Base-by-base conservation (phyloP, 2,113 vertebrate genomes). In the Cathartes aura region DNA sequence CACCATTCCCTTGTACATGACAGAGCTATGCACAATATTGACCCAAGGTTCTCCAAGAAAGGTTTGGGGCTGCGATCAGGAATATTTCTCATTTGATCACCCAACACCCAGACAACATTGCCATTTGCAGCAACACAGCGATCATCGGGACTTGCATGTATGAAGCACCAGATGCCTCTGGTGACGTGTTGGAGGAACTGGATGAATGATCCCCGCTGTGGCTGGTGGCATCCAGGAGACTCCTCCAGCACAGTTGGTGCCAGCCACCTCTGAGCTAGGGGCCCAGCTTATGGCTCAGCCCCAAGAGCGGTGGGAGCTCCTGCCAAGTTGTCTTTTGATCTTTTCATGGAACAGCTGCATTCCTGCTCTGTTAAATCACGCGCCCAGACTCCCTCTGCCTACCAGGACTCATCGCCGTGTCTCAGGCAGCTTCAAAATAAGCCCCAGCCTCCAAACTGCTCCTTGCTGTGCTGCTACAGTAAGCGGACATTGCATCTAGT, bases 241-340 rank as follows among this genome's bases (percentile, higher is more conserved):
- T 32, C 36, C 66, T 85, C 26, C n/a, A 80, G 74, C 32, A 32
- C 29, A 48, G 30, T 3, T 0, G 0, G 53, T 45, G 23, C 45
- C 70, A 90, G 27, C 21, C 78, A 80, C 70, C 81, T 67, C 78
- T 36, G 63, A 93, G 85, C 15, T 26, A 55, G 67, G 50, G 55
- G 26, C 74, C 45, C 84, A 81, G 82, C 2, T 91, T 43, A 38
- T 87, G 91, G 91, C 93, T 95, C 87, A 76, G 73, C 26, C 63
- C 83, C 84, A 85, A 76, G 29, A 81, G 74, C 5, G 1, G 14
- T 4, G 27, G 18, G 59, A 93, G 50, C 80, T 81, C 80, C 82
- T 91, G 91, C 95, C 95, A 96, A 96, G 74, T 3, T 58, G 43
- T 50, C 81, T 87, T 95, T 94, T 96, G 97, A 94, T 97, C 96